Percentiles rank a stretch among this genome's conserved stretches.
Evolutionary conservation across 2,888 invertebrate species (phyloP).

Genomic region (Synergus japonicus): DNA sequence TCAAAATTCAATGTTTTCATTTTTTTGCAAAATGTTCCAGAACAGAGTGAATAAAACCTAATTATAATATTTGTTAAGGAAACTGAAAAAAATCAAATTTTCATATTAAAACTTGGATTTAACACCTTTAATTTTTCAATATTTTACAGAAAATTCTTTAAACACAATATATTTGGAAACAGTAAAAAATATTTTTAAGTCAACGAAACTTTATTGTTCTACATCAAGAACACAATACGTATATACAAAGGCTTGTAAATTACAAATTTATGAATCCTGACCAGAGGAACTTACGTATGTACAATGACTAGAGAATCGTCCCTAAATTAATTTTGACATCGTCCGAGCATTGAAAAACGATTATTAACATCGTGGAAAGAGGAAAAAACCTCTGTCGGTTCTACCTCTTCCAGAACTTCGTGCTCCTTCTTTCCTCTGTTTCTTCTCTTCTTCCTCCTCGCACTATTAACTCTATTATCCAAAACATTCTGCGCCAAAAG

Average conservation of each 20-base stretch:
- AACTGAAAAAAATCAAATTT: no score
- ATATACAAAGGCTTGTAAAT: background rate
- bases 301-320: background rate
- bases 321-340: background rate
- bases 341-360: slow-evolving; percentile 52
- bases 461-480: slow-evolving; percentile 50
- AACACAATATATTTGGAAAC: no score
- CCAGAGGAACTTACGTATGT: background rate
- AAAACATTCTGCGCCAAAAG: slow-evolving; percentile 50
- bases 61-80: no score
- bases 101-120: no score
- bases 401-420: slow-evolving; percentile 49
- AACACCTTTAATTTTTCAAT: no score
- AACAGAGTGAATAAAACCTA: no score
- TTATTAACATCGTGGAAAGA: slow-evolving; percentile 60
- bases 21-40: no score
- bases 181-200: background rate
- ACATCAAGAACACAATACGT: background rate
- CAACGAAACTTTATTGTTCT: background rate
- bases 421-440: slow-evolving; percentile 44
- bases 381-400: slow-evolving; percentile 52
- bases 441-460: slow-evolving; percentile 61
- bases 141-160: no score
- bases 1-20: no score
- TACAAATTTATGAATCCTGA: background rate